Evolutionary conservation across 2,888 invertebrate species (phyloP).

Genomic region (Trissolcus japonicus): DNA sequence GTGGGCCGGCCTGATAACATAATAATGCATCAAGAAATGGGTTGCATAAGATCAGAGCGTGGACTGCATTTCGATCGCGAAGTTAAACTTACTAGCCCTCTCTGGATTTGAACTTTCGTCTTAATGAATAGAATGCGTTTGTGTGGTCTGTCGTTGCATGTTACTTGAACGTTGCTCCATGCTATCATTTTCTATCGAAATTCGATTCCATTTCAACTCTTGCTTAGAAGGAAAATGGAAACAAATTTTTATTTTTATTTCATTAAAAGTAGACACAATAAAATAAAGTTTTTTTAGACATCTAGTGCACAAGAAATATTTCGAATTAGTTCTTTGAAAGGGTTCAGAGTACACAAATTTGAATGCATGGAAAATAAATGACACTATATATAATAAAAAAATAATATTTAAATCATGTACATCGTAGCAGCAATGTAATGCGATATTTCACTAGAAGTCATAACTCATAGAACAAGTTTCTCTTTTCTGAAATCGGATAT

Average conservation of each 20-base stretch:
- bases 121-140: conserved; percentile 54
- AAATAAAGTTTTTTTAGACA: no score
- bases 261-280: no score
- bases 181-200: no score
- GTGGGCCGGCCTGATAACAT: conserved; percentile 57
- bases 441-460: conserved; percentile 15
- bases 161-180: no score
- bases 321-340: no score
- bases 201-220: no score
- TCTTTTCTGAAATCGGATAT: conserved; percentile 27
- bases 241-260: no score
- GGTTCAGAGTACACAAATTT: no score
- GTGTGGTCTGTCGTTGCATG: conserved; percentile 59
- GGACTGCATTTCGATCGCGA: conserved; percentile 1
- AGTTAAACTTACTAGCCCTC: conserved; percentile 43
- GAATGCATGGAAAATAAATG: no score
- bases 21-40: conserved; percentile 63
- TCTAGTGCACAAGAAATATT: no score
- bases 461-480: conserved; percentile 22
- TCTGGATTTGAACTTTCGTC: conserved; percentile 31
- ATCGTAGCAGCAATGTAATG: conserved; percentile 5
- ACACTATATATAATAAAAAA: conserved; percentile 3
- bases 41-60: conserved; percentile 58
- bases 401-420: conserved; percentile 7
- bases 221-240: no score